Base-by-base conservation (phyloP, 2,797 vertebrate species). In the Lithobates pipiens region DNA sequence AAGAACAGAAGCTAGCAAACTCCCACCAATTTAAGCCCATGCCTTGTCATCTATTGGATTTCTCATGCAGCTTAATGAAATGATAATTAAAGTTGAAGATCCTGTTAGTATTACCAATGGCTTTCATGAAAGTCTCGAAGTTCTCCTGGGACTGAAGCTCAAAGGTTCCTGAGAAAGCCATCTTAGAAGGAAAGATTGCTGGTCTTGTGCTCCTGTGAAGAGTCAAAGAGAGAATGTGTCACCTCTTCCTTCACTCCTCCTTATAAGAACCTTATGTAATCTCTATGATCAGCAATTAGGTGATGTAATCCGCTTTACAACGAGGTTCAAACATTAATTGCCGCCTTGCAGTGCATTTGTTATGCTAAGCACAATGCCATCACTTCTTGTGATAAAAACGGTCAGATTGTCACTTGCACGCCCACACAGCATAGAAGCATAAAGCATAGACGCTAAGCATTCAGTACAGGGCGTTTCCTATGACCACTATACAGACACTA, bases 91-190 rank as follows among this genome's bases (percentile, higher is more conserved):
- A 16, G 18, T 15, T 54, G 18, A 54, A 54, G 0, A 21, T 54
- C 18, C 50, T 18, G 3, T 61, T 61, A 7, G 6, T 10, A 72
- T 96, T 90, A 99, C 97, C 97, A 0, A 96, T 2, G 0, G 96
- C 96, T 94, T 96, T 98, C 98, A 99, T 98, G 88, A 99, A 99
- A 63, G 94, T 3, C 91, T 95, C 97, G 76, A 98, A 98, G 89
- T 98, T 98, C 89, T 99, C 97, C 23, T 97, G 96, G 85, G 92
- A 92, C 89, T 96, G 94, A 68, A 97, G 91, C 65, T 97, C 89
- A 1, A 94, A 99, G 76, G 95, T 98, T 88, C 98, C 97, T 78
- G 91, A 88, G 91, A 99, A 98, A 84, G 94, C 95, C 98, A 99
- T 99, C 89, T 8, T 94, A 91, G 36, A 77, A 4, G 5, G 1